phyloP scores from a whole-genome alignment of 2,888 invertebrate genomes.

The Rotaria magnacalcarata region DNA sequence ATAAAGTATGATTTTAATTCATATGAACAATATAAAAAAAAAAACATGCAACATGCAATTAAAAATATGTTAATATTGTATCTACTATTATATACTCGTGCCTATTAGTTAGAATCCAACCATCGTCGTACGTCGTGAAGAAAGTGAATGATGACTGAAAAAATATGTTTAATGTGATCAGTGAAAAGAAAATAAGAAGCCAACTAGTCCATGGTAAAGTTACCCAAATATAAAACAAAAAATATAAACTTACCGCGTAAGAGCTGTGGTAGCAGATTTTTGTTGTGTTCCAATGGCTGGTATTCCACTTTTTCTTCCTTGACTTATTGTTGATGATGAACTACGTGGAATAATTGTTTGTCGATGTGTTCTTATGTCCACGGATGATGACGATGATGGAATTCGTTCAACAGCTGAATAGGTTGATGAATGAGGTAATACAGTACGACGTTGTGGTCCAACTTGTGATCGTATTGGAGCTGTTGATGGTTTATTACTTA shows the following conservation, averaged over 20 bases:
- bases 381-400: neutral
- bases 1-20: neutral
- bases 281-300: neutral
- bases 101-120: neutral
- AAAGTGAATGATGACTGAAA: slow-evolving; percentile 36
- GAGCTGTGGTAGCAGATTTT: neutral
- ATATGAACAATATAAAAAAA: neutral
- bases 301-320: slow-evolving; percentile 32
- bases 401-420: slow-evolving; percentile 27
- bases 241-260: neutral
- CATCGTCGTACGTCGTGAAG: neutral
- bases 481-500: slow-evolving; percentile 17
- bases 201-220: too few species aligned
- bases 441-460: neutral
- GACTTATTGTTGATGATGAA: slow-evolving; percentile 5
- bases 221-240: neutral
- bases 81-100: neutral
- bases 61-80: neutral
- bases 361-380: neutral
- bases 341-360: neutral
- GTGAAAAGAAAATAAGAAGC: neutral
- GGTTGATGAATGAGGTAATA: neutral
- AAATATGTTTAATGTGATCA: neutral
- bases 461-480: neutral
- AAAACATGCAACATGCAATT: neutral